Conservation (phyloP, 1,140 invertebrate genomes). For the Lamellibrachia luymesi region DNA sequence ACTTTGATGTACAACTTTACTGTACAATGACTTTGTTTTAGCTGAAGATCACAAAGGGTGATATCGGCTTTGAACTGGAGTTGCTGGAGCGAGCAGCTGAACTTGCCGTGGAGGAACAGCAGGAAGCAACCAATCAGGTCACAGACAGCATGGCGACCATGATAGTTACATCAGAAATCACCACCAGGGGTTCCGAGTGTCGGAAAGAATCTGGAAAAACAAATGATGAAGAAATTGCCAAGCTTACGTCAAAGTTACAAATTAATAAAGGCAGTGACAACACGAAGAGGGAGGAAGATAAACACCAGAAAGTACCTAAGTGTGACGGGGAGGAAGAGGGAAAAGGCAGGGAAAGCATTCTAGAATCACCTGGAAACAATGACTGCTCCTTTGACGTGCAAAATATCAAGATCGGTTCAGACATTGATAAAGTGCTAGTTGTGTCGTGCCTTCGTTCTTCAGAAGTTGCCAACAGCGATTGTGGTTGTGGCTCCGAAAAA, state of each 20-base stretch:
- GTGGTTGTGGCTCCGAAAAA: neutral
- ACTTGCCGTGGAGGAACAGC: constrained; percentile 49
- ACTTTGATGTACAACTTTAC: neutral
- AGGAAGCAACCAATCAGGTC: constrained; percentile 12
- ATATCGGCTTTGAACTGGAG: constrained; percentile 60
- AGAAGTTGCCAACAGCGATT: neutral
- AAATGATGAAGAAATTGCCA: neutral
- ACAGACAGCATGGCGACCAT: neutral
- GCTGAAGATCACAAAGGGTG: constrained; percentile 57
- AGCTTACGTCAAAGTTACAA: neutral
- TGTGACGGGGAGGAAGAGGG: neutral
- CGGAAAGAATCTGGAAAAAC: neutral
- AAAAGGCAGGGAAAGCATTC: neutral
- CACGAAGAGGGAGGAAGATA: neutral
- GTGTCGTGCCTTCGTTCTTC: neutral
- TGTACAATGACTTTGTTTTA: constrained; percentile 34
- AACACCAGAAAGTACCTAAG: neutral
- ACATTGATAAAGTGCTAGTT: neutral
- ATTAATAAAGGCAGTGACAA: neutral
- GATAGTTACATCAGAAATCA: neutral
- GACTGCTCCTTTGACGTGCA: neutral
- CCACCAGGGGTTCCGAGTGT: neutral
- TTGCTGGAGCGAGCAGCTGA: constrained; percentile 60
- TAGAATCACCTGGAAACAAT: neutral
- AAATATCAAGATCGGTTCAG: neutral